A percentile compares a stretch with the other conserved stretches of the same genome.
Conservation (phyloP, 1,140 invertebrate genomes). For the Linepithema humile region DNA sequence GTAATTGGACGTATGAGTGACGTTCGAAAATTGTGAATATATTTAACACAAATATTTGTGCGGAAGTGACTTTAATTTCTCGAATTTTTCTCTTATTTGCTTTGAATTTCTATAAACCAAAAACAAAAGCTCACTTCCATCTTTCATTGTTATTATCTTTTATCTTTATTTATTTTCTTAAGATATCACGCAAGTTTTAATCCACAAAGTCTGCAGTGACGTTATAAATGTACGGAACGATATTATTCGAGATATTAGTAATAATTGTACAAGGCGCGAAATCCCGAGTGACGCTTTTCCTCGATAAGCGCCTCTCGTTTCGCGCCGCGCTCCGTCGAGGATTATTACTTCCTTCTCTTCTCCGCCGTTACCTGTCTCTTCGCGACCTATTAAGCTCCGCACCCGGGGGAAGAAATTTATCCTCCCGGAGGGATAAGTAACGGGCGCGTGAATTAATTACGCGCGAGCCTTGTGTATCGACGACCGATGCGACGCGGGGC, state of each 20-base stretch:
- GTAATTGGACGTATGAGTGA: too few relatives aligned
- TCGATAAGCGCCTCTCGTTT: conserved; percentile 13
- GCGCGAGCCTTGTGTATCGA: conserved; percentile 45
- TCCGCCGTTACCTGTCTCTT: conserved; percentile 44
- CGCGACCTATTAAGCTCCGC: conserved; percentile 17
- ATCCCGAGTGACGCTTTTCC: not conserved
- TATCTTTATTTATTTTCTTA: not conserved
- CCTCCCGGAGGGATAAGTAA: conserved; percentile 32
- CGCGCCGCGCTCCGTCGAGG: conserved; percentile 3
- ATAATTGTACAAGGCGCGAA: not conserved
- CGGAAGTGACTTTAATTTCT: too few relatives aligned
- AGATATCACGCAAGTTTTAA: not conserved
- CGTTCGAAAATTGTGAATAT: too few relatives aligned
- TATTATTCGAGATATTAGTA: not conserved
- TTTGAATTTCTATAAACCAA: too few relatives aligned
- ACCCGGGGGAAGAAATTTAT: conserved; percentile 36
- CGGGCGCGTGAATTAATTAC: conserved; percentile 55
- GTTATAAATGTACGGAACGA: not conserved
- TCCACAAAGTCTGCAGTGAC: not conserved
- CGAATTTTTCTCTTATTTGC: too few relatives aligned
- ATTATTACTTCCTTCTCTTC: conserved; percentile 43
- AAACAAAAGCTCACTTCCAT: too few relatives aligned
- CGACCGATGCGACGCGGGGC: conserved; percentile 22
- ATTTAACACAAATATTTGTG: too few relatives aligned
- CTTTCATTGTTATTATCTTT: not conserved